Conservation (phyloP, 2,113 vertebrate genomes). For the Hucho hucho region DNA sequence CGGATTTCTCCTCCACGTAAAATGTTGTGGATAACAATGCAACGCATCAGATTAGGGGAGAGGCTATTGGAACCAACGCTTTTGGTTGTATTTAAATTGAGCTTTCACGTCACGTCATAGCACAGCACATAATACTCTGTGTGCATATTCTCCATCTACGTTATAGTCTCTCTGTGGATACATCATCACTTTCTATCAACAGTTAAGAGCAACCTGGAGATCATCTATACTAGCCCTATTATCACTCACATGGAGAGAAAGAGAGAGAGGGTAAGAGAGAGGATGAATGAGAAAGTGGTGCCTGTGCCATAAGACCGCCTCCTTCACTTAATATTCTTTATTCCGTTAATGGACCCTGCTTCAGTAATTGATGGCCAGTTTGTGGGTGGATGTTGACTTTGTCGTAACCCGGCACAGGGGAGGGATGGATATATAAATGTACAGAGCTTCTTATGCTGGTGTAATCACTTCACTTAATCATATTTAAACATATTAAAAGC, state of each 20-base stretch:
- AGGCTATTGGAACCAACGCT: too few relatives aligned
- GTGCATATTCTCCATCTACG: too few relatives aligned
- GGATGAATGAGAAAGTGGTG: not conserved
- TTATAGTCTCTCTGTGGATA: too few relatives aligned
- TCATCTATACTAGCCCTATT: too few relatives aligned
- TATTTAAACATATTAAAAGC: conserved; percentile 20
- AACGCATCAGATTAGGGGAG: too few relatives aligned
- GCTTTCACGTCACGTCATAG: too few relatives aligned
- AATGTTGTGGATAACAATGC: too few relatives aligned
- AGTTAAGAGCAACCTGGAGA: too few relatives aligned
- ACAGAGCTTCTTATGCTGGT: not conserved
- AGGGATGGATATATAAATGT: not conserved
- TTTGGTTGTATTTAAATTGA: too few relatives aligned
- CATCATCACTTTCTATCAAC: too few relatives aligned
- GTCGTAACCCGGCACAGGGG: not conserved
- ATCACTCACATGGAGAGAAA: not conserved
- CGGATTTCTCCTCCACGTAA: too few relatives aligned
- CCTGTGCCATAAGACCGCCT: not conserved
- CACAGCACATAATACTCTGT: too few relatives aligned
- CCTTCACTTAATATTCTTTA: conserved; percentile 14
- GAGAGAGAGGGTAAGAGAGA: not conserved
- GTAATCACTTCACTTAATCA: conserved; percentile 28
- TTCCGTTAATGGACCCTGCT: conserved; percentile 14
- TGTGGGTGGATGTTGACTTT: conserved; percentile 20
- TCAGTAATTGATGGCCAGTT: conserved; percentile 14